Percentiles rank a stretch among this genome's conserved stretches.
Evolutionary conservation across 2,888 invertebrate species (phyloP).

Genomic region (Nymphalis c-album): DNA sequence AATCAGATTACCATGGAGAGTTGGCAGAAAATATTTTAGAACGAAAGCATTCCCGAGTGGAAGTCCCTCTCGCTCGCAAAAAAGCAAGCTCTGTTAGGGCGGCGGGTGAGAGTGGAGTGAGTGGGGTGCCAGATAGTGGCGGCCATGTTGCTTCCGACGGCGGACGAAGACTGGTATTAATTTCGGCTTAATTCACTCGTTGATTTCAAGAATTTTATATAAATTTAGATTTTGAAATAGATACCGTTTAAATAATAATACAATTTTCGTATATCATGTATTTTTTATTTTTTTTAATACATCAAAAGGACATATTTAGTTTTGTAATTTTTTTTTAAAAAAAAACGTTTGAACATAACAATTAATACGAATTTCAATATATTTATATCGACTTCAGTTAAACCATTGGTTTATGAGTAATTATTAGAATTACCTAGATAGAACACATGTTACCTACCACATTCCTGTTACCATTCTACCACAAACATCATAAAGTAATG

Average conservation of each 20-base stretch:
- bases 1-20: conserved; percentile 38
- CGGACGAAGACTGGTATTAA: conserved; percentile 77
- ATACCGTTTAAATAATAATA: background rate
- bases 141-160: conserved; percentile 76
- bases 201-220: conserved; percentile 68
- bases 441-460: background rate
- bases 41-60: conserved; percentile 75
- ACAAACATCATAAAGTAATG: too few relatives aligned
- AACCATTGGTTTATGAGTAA: too few relatives aligned
- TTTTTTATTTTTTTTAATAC: background rate
- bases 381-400: too few relatives aligned
- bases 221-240: conserved; percentile 36
- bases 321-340: background rate
- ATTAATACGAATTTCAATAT: too few relatives aligned
- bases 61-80: conserved; percentile 81
- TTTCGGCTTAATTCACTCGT: conserved; percentile 73
- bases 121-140: conserved; percentile 58
- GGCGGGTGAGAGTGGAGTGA: conserved; percentile 60
- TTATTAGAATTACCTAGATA: background rate
- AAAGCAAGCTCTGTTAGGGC: conserved; percentile 66
- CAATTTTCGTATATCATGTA: background rate
- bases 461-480: too few relatives aligned
- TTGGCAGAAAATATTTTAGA: conserved; percentile 77
- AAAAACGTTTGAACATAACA: background rate
- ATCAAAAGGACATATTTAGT: background rate